Evolutionary conservation across 2,888 invertebrate genomes (phyloP).

Genomic region (Tryphoninae sp.): DNA sequence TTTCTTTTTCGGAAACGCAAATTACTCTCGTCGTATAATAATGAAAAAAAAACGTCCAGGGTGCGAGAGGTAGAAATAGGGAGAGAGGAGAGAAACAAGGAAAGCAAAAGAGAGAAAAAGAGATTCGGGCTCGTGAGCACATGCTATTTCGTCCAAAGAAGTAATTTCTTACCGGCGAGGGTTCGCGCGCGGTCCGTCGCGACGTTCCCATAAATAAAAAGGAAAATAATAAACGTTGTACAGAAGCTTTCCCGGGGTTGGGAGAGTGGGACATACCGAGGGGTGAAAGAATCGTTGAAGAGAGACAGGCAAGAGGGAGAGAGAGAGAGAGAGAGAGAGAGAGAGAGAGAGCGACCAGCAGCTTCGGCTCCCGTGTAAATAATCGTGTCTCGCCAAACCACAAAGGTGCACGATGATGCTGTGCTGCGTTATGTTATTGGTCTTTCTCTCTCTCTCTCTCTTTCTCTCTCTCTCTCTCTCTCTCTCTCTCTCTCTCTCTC

Average conservation of each 20-base stretch:
- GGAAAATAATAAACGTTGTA: conserved; percentile 57
- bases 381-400: conserved; percentile 58
- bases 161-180: conserved; percentile 51
- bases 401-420: conserved; percentile 39
- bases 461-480: neutral
- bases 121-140: conserved; percentile 9
- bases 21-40: conserved; percentile 38
- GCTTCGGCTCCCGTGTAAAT: conserved; percentile 56
- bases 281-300: conserved; percentile 49
- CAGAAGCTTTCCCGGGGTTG: neutral
- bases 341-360: conserved; percentile 23
- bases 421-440: neutral
- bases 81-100: neutral
- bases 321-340: neutral
- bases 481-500: neutral
- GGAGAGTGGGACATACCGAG: conserved; percentile 2
- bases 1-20: conserved; percentile 23
- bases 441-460: neutral
- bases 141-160: conserved; percentile 43
- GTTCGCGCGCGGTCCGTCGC: conserved; percentile 36
- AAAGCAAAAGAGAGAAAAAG: neutral
- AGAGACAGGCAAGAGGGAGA: neutral
- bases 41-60: conserved; percentile 20
- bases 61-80: neutral
- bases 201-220: conserved; percentile 58